Conservation (phyloP, 1,140 invertebrate genomes). For the Pinna nobilis region DNA sequence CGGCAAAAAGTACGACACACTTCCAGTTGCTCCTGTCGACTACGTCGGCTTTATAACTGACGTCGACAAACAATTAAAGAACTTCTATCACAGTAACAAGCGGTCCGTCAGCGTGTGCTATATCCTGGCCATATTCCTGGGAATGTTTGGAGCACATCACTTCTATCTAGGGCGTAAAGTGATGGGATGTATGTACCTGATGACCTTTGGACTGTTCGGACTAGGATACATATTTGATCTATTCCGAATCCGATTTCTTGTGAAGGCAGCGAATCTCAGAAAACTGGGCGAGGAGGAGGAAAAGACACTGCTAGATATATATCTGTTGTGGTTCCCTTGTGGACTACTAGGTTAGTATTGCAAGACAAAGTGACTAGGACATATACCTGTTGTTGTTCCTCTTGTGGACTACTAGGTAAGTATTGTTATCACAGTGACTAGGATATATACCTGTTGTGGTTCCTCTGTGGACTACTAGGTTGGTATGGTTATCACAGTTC, state of each 20-base stretch:
- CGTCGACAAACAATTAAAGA: constrained; percentile 17
- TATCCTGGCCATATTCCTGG: constrained; percentile 47
- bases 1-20: no score
- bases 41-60: constrained; percentile 19
- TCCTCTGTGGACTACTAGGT: no score
- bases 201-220: constrained; percentile 57
- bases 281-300: constrained; percentile 18
- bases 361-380: no score
- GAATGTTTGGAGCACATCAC: constrained; percentile 55
- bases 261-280: constrained; percentile 47
- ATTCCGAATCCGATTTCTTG: constrained; percentile 53
- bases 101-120: constrained; percentile 36
- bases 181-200: constrained; percentile 53
- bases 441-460: no score
- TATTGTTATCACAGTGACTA: no score
- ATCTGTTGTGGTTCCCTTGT: constrained; percentile 53
- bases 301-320: constrained; percentile 45
- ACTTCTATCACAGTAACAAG: not conserved
- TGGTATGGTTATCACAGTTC: no score
- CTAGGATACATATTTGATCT: constrained; percentile 56
- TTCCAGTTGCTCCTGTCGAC: no score
- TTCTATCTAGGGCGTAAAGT: constrained; percentile 53
- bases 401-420: no score
- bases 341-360: constrained; percentile 56
- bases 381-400: no score